Percentiles rank a stretch among this genome's conserved stretches.
Conservation (phyloP, 1,140 invertebrate species). For the Hyposmocoma kahamanoa region DNA sequence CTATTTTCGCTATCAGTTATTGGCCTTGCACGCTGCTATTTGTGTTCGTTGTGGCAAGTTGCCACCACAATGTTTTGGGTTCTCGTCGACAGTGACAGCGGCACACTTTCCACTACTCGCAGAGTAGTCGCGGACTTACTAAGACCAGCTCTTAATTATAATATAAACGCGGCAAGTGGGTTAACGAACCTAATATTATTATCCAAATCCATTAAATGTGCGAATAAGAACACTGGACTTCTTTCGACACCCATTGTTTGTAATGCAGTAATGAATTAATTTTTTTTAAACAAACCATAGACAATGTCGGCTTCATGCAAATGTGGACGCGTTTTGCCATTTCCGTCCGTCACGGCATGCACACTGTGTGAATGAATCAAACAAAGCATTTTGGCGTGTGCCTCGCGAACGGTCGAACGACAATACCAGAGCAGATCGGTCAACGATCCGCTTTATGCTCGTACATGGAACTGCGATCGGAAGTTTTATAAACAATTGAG, state of each 20-base stretch:
- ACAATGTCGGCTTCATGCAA: constrained; percentile 22
- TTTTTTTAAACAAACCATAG: constrained; percentile 10
- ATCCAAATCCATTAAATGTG: constrained; percentile 44
- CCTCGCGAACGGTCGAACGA: constrained; percentile 44
- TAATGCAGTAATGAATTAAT: constrained; percentile 15
- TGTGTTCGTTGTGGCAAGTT: constrained; percentile 38
- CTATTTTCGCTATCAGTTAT: constrained; percentile 60
- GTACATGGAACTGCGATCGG: constrained; percentile 21
- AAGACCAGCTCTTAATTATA: constrained; percentile 44
- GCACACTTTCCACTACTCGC: constrained; percentile 43
- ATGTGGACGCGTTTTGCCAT: constrained; percentile 40
- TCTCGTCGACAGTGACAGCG: constrained; percentile 23
- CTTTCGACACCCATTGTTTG: constrained; percentile 34
- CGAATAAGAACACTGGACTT: constrained; percentile 41
- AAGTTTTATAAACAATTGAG: constrained; percentile 17
- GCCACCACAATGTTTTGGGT: constrained; percentile 59
- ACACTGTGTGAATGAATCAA: constrained; percentile 53
- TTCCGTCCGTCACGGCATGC: constrained; percentile 58
- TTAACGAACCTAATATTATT: constrained; percentile 42
- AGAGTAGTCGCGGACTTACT: constrained; percentile 18
- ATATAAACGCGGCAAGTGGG: constrained; percentile 61
- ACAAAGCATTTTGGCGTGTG: constrained; percentile 53
- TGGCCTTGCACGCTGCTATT: constrained; percentile 61
- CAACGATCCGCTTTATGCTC: constrained; percentile 39
- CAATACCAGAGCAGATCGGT: constrained; percentile 42